Base-by-base conservation (phyloP, 2,888 invertebrate species). In the Melikaiella ostensackeni region DNA sequence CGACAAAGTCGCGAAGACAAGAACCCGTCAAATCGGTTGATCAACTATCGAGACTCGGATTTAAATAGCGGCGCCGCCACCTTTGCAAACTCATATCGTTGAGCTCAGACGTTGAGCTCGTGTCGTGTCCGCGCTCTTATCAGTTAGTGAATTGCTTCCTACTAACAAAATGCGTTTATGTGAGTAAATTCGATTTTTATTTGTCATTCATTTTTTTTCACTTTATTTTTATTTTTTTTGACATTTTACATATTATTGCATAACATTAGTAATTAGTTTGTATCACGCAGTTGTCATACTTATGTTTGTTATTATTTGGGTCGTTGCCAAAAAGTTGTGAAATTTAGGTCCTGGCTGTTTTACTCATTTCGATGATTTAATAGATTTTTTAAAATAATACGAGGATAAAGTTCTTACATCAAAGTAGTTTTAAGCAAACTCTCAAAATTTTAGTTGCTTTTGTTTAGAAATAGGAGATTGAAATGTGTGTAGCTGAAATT, bases 31-130 rank as follows among this genome's bases (percentile, higher is more conserved):
- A 70, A 70, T 70, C 70, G 33, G 33, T 46, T 70, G 50, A 70
- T 70, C 30, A 46, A n/a, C 27, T 8, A 50, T 30, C 30, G 46
- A 70, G 13, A 70, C 46, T 70, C 30, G 50, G 50, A 70, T 70
- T 50, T 70, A 70, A 70, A 70, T 70, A 70, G 70, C 50, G 50
- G 70, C 30, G 46, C 50, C 30, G 50, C 46, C 46, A 55, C 70
- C 70, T 70, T 70, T 70, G 30, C 50, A 70, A 70, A 50, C 50
- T 70, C 70, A 70, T 70, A 70, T 50, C 50, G 50, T 70, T 50
- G 70, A 50, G 46, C 50, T 70, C 33, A n/a, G 70, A 50, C 50
- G 50, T 50, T 50, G 46, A 70, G 50, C 16, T 50, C 50, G 46
- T 55, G 30, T 70, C 50, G 70, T 21, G 46, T 16, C 19, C 38